Evolutionary conservation across 2,888 invertebrate genomes (phyloP).

Genomic region (Leptothorax acervorum): DNA sequence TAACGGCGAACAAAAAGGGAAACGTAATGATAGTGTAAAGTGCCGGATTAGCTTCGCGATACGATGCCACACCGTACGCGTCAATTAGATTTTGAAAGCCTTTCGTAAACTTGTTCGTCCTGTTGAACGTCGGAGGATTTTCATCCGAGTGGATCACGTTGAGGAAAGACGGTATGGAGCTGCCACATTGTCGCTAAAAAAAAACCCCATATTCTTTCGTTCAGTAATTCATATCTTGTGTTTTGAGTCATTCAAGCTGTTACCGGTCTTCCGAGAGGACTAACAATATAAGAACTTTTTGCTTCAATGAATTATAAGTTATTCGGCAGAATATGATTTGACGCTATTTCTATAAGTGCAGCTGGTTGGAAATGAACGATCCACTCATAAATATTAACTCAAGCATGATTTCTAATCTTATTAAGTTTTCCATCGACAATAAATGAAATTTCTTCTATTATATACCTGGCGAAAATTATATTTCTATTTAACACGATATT

Average conservation of each 20-base stretch:
- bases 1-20: conserved; percentile 97
- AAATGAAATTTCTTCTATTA: not conserved
- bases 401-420: not conserved
- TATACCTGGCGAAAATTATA: not conserved
- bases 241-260: not conserved
- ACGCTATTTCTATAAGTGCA: not conserved
- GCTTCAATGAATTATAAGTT: not conserved
- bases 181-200: conserved; percentile 90
- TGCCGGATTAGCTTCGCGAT: conserved; percentile 95
- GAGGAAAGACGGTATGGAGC: conserved; percentile 96
- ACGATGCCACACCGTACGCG: conserved; percentile 96
- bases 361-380: not conserved
- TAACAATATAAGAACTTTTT: not conserved
- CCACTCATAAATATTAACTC: not conserved
- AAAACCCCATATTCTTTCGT: not conserved
- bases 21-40: conserved; percentile 96
- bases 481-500: not conserved
- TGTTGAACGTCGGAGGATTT: conserved; percentile 96
- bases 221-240: not conserved
- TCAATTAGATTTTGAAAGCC: conserved; percentile 98
- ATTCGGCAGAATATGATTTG: not conserved
- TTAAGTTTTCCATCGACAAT: not conserved
- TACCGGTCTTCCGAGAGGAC: not conserved
- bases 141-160: conserved; percentile 94
- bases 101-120: conserved; percentile 96